Conservation (phyloP, 23 tunicate genomes). For the Clavelina lepadiformis region DNA sequence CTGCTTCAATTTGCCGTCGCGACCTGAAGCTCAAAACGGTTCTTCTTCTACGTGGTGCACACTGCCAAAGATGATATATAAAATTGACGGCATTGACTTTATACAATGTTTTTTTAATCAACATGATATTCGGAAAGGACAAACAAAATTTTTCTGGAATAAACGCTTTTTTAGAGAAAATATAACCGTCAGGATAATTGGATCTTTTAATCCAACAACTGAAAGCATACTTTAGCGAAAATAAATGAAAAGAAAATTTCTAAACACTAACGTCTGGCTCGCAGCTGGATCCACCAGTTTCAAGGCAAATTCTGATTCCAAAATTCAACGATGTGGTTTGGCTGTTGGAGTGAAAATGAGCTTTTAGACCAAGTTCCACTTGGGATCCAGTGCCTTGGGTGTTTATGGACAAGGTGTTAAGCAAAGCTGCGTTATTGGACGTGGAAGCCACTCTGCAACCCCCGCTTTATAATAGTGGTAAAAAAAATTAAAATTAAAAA, state of each 20-base stretch:
- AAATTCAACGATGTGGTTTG: constrained; percentile 1
- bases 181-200: no score
- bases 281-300: constrained; percentile 15
- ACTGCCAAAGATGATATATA: not conserved
- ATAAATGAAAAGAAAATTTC: no score
- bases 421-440: not conserved
- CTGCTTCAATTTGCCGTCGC: constrained; percentile 3
- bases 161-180: no score
- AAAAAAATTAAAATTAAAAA: no score
- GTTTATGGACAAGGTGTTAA: constrained; percentile 4
- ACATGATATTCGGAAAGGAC: no score
- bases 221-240: no score
- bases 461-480: no score
- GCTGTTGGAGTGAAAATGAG: constrained; percentile 23
- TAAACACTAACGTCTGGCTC: no score
- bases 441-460: constrained; percentile 9
- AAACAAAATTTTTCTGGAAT: no score
- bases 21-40: not conserved
- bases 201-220: no score
- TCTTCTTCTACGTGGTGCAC: constrained; percentile 3
- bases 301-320: constrained; percentile 11
- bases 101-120: no score
- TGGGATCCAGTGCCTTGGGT: constrained; percentile 5
- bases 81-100: not conserved
- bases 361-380: not conserved